Evolutionary conservation across 2,888 invertebrate species (phyloP).

Genomic region (Drosophila macrothrix): DNA sequence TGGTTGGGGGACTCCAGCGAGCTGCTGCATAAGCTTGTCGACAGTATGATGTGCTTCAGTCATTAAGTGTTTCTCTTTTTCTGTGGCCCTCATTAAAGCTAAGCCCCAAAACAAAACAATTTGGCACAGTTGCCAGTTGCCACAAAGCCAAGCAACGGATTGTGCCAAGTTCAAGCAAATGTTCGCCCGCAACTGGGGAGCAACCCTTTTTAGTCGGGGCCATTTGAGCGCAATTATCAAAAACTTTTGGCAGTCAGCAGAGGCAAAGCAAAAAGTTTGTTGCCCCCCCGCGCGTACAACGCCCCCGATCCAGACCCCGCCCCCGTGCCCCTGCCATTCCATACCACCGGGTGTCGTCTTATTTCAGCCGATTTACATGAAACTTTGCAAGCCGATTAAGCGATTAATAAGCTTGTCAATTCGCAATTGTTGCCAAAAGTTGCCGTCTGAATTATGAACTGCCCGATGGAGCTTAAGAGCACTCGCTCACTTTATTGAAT

Average conservation of each 20-base stretch:
- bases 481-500: conserved; percentile 51
- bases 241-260: conserved; percentile 61
- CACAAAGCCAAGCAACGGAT: conserved; percentile 45
- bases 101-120: conserved; percentile 60
- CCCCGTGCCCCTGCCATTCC: neutral
- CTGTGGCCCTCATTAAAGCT: conserved; percentile 62
- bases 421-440: conserved; percentile 74
- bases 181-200: conserved; percentile 27
- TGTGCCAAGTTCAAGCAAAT: conserved; percentile 37
- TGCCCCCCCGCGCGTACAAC: conserved; percentile 3
- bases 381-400: conserved; percentile 79
- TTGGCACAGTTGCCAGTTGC: conserved; percentile 46
- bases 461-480: conserved; percentile 41
- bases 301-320: neutral
- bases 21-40: conserved; percentile 51
- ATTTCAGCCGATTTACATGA: conserved; percentile 73
- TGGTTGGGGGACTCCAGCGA: conserved; percentile 12
- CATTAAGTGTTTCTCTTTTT: conserved; percentile 65
- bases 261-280: conserved; percentile 61
- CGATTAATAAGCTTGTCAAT: conserved; percentile 81
- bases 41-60: conserved; percentile 66
- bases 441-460: conserved; percentile 73
- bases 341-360: conserved; percentile 56
- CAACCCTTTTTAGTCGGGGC: conserved; percentile 68
- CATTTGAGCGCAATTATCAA: conserved; percentile 76